Conservation (phyloP, 1,140 invertebrate species). For the Rhynchophorus ferrugineus region DNA sequence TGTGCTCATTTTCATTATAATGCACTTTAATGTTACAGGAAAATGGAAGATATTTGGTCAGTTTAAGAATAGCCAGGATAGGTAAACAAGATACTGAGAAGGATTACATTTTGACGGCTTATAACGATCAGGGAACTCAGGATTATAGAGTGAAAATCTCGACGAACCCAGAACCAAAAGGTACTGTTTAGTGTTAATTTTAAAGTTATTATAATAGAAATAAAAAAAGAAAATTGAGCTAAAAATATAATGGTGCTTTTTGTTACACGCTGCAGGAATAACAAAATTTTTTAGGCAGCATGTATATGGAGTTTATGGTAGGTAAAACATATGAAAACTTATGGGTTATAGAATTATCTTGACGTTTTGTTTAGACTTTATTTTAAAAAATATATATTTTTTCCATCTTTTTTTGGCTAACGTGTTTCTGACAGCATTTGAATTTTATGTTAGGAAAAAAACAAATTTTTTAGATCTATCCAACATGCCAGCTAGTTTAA, state of each 20-base stretch:
- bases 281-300: conserved; percentile 19
- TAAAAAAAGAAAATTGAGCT: background rate
- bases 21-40: too few species aligned
- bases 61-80: conserved; percentile 55
- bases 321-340: too few species aligned
- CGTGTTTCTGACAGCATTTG: too few species aligned
- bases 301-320: conserved; percentile 18
- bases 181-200: conserved; percentile 40
- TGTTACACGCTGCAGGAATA: conserved; percentile 20
- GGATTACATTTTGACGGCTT: conserved; percentile 55
- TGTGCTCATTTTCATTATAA: too few species aligned
- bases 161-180: conserved; percentile 60
- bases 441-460: too few species aligned
- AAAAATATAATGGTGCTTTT: conserved; percentile 1
- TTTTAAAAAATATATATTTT: too few species aligned
- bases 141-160: conserved; percentile 60
- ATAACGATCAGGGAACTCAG: conserved; percentile 55
- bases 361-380: too few species aligned
- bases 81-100: conserved; percentile 69
- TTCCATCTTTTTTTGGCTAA: too few species aligned
- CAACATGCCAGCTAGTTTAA: too few species aligned
- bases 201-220: conserved; percentile 5
- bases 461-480: too few species aligned
- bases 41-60: conserved; percentile 57
- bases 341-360: too few species aligned